Conservation (phyloP, 2,888 invertebrate species). For the Drosophila conformis region DNA sequence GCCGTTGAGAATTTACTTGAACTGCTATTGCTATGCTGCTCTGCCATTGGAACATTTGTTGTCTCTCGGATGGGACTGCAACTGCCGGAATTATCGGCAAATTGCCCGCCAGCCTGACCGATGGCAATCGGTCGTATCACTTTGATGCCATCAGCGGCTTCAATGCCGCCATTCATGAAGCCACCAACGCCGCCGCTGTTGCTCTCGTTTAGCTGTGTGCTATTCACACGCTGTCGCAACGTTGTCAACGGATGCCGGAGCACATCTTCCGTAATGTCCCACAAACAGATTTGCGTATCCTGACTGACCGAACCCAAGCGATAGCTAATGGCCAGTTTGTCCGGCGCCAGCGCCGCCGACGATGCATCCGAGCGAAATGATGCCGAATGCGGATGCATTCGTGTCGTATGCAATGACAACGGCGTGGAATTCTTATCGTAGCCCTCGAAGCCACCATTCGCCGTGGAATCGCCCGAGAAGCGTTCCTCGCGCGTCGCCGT, state of each 20-base stretch:
- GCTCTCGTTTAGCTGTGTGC: slow-evolving; percentile 78
- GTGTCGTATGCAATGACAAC: slow-evolving; percentile 75
- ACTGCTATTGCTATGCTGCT: slow-evolving; percentile 82
- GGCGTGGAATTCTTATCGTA: slow-evolving; percentile 82
- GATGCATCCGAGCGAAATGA: slow-evolving; percentile 84
- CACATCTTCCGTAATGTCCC: slow-evolving; percentile 99
- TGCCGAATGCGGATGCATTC: slow-evolving; percentile 82
- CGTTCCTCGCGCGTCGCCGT: slow-evolving; percentile 68
- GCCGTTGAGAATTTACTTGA: slow-evolving; percentile 85
- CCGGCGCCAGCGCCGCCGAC: slow-evolving; percentile 83
- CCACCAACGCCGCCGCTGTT: slow-evolving; percentile 29
- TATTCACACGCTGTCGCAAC: slow-evolving; percentile 83
- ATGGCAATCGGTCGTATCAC: slow-evolving; percentile 83
- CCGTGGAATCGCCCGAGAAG: slow-evolving; percentile 77
- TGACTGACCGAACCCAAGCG: slow-evolving; percentile 97
- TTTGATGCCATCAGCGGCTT: slow-evolving; percentile 82
- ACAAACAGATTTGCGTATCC: slow-evolving; percentile 98
- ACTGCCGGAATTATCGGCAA: slow-evolving; percentile 55
- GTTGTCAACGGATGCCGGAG: slow-evolving; percentile 89
- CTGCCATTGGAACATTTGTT: slow-evolving; percentile 26
- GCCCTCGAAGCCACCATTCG: slow-evolving; percentile 81
- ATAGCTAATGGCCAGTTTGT: slow-evolving; percentile 88
- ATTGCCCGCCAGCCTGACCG: slow-evolving; percentile 62
- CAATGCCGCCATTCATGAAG: slow-evolving; percentile 82
- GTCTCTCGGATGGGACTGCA: slow-evolving; percentile 77